Conservation (phyloP, 92 coral and sea anemone species). For the Siderastrea siderea region DNA sequence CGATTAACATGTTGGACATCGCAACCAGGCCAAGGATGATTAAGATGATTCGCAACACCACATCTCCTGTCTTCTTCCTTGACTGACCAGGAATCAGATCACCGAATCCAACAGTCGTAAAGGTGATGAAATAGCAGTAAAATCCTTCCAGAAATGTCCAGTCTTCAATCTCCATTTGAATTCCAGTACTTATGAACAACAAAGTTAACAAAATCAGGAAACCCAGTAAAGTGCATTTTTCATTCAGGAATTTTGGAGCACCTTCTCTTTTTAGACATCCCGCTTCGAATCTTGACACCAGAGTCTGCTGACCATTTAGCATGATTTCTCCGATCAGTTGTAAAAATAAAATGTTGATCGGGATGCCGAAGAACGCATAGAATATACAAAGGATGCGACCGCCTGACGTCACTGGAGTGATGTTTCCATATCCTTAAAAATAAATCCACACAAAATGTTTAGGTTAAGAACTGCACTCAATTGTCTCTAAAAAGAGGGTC, state of each 20-base stretch:
- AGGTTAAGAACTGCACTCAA: too few species aligned
- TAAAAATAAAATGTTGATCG: slow-evolving; percentile 43
- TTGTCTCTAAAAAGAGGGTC: too few species aligned
- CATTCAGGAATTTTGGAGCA: slow-evolving; percentile 16
- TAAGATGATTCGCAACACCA: not conserved
- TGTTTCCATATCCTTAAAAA: slow-evolving; percentile 66
- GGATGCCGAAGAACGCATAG: slow-evolving; percentile 69
- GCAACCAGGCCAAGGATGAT: slow-evolving; percentile 37
- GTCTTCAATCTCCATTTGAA: slow-evolving; percentile 21
- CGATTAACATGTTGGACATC: slow-evolving; percentile 47
- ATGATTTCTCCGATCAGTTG: slow-evolving; percentile 46
- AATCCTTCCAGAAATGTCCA: slow-evolving; percentile 73
- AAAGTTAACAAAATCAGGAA: slow-evolving; percentile 14
- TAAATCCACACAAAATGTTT: too few species aligned
- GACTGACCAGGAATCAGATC: slow-evolving; percentile 45
- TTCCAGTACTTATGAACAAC: slow-evolving; percentile 20
- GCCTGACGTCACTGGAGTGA: slow-evolving; percentile 55
- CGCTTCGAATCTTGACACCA: slow-evolving; percentile 44
- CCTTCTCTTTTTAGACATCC: slow-evolving; percentile 24
- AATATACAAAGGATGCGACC: slow-evolving; percentile 61
- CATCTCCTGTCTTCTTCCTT: not conserved
- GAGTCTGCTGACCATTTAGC: slow-evolving; percentile 1
- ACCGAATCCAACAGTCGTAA: slow-evolving; percentile 57
- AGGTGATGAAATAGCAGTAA: slow-evolving; percentile 46
- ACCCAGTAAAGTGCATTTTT: slow-evolving; percentile 34